Conservation (phyloP, 2,888 invertebrate species). For the Onthophagus sagittarius region DNA sequence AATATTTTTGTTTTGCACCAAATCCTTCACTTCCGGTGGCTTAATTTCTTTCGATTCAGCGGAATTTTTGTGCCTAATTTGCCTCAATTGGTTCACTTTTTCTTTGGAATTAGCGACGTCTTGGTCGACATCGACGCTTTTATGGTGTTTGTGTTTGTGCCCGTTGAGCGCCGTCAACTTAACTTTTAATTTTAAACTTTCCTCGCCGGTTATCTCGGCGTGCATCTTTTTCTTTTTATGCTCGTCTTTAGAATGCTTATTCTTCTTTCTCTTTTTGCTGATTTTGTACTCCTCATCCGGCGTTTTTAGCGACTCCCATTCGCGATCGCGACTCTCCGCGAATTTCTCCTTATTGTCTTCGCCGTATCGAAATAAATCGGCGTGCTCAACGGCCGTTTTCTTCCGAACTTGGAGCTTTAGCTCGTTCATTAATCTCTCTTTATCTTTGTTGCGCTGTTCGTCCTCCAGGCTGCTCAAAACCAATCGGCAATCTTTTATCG, state of each 20-base stretch:
- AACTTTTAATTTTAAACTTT: slow-evolving; percentile 54
- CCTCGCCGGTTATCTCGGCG: slow-evolving; percentile 51
- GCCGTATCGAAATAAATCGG: slow-evolving; percentile 27
- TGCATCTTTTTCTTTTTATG: slow-evolving; percentile 54
- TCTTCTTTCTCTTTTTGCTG: slow-evolving; percentile 56
- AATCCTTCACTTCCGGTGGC: slow-evolving; percentile 24
- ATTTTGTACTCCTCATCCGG: slow-evolving; percentile 41
- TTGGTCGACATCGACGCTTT: slow-evolving; percentile 29
- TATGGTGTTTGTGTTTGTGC: slow-evolving; percentile 48
- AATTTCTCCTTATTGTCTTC: slow-evolving; percentile 47
- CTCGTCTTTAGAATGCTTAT: slow-evolving; percentile 55
- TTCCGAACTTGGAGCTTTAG: slow-evolving; percentile 39
- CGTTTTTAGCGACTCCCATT: slow-evolving; percentile 47
- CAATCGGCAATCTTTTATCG: not conserved
- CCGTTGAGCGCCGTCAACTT: slow-evolving; percentile 50
- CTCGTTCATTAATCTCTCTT: slow-evolving; percentile 43
- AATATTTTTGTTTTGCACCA: slow-evolving; percentile 27
- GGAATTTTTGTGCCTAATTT: slow-evolving; percentile 47
- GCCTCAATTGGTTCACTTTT: slow-evolving; percentile 47
- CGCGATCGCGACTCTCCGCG: slow-evolving; percentile 46
- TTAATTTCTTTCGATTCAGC: slow-evolving; percentile 23
- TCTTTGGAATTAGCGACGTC: slow-evolving; percentile 37
- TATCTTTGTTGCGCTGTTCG: slow-evolving; percentile 31
- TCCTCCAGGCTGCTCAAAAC: slow-evolving; percentile 18
- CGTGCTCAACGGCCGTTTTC: not conserved